Evolutionary conservation across 2,797 vertebrate genomes (phyloP), one percentile per base, ranked within the genome.

Genomic region (Microctenopoma stevenorrisi): DNA sequence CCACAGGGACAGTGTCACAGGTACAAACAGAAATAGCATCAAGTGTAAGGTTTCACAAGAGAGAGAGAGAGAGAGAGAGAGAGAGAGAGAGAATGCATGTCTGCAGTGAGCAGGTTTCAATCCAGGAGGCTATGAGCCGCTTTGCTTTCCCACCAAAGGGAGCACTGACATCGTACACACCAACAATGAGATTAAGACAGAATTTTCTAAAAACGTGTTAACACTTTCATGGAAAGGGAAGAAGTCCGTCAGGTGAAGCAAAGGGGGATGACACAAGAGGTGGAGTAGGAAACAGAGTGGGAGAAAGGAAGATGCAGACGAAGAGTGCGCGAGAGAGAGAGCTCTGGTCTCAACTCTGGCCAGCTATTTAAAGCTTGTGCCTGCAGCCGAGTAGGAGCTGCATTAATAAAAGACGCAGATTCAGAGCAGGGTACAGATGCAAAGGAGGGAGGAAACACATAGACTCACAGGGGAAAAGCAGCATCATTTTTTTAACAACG

Each of bases 371-470:
- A 91, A 92, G 86, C 76, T 50, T 9, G 52, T 60, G 86, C 83
- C 89, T 88, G 81, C 87, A 88, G 91, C 90, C 26, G 80, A 89
- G 86, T 46, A 63, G 74, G 68, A 81, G 81, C 78, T 65, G 78
- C 88, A 90, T 91, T 88, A 92, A 91, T 90, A 92, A 91, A 91
- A 90, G 81, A 92, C 76, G 68, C 58, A 0, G 84, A 73, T 88
- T 87, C 78, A 83, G 85, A 83, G 84, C 76, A 72, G 63, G 56
- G 72, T 46, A 62, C 68, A 85, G 83, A 86, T 22, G 82, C 79
- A 68, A 63, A 44, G 63, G 62, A 52, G 55, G 51, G 30, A 46
- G 65, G 53, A 46, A 33, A 37, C 33, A 26, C 55, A 22, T 47
- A 43, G n/a, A 54, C 49, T 70, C 60, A 4, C 55, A 38, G 74